Evolutionary conservation across 2,888 invertebrate genomes (phyloP).

Genomic region (Ischnus inquisitorius): DNA sequence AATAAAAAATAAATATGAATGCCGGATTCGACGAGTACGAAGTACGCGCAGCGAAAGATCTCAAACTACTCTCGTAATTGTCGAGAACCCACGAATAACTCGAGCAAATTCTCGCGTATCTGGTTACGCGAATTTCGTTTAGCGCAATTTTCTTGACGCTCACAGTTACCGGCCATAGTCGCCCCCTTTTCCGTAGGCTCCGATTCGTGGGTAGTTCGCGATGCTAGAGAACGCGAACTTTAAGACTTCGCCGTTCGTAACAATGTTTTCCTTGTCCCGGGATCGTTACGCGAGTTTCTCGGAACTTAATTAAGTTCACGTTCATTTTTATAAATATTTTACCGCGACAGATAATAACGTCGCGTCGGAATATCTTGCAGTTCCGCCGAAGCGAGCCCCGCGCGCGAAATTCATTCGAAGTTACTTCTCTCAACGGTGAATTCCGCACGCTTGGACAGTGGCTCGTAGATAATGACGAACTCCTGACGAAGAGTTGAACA

Average conservation of each 20-base stretch:
- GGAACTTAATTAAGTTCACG: conserved; percentile 64
- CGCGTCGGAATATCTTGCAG: conserved; percentile 15
- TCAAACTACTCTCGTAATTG: conserved; percentile 59
- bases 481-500: not conserved
- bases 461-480: not conserved
- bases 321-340: no score
- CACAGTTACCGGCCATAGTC: not conserved
- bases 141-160: not conserved
- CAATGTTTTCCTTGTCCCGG: conserved; percentile 1
- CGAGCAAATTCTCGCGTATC: conserved; percentile 28
- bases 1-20: conserved; percentile 64
- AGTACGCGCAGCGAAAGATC: conserved; percentile 43
- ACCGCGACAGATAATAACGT: conserved; percentile 52
- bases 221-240: not conserved
- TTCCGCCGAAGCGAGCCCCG: conserved; percentile 32
- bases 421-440: not conserved
- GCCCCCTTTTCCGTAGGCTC: not conserved
- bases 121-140: not conserved
- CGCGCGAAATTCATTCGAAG: conserved; percentile 8
- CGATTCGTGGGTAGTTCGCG: not conserved
- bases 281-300: conserved; percentile 56
- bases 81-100: conserved; percentile 13
- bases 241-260: conserved; percentile 8
- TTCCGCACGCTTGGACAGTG: not conserved
- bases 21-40: conserved; percentile 59